Percentiles rank a stretch among this genome's conserved stretches.
Conservation (phyloP, 2,113 vertebrate species). For the Verasper variegatus region DNA sequence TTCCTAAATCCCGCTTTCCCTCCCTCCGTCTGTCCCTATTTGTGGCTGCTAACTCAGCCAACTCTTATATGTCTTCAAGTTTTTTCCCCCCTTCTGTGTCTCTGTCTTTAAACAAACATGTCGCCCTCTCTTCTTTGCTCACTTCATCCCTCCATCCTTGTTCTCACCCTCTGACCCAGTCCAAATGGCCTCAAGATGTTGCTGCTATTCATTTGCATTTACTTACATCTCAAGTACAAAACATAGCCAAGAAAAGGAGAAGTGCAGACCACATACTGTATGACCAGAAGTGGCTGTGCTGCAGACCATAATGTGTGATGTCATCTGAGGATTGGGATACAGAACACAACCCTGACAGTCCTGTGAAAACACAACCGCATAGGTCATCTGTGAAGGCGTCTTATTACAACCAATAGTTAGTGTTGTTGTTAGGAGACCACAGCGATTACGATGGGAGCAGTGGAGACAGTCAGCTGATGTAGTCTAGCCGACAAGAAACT, state of each 20-base stretch:
- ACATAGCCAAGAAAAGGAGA: conserved; percentile 32
- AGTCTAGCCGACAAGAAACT: too few relatives aligned
- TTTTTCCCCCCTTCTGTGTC: neutral
- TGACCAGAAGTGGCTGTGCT: neutral
- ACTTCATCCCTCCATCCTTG: conserved; percentile 35
- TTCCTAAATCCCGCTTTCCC: conserved; percentile 29
- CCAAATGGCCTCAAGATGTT: conserved; percentile 72
- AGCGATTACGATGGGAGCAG: neutral
- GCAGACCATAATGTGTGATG: neutral
- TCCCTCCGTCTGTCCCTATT: conserved; percentile 7
- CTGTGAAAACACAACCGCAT: neutral
- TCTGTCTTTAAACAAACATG: conserved; percentile 36
- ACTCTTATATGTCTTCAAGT: conserved; percentile 26
- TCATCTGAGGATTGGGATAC: neutral
- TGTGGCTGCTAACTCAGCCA: conserved; percentile 25
- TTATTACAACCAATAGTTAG: neutral
- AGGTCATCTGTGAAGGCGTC: neutral
- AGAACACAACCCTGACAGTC: neutral
- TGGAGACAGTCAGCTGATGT: too few relatives aligned
- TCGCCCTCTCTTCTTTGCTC: conserved; percentile 24
- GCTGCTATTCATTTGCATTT: conserved; percentile 62
- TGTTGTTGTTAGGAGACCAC: neutral
- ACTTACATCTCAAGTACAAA: conserved; percentile 45
- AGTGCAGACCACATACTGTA: conserved; percentile 14
- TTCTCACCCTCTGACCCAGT: conserved; percentile 49